A percentile compares a stretch with the other conserved stretches of the same genome.
Conservation (phyloP, 2,113 vertebrate genomes). For the Boleophthalmus pectinirostris region DNA sequence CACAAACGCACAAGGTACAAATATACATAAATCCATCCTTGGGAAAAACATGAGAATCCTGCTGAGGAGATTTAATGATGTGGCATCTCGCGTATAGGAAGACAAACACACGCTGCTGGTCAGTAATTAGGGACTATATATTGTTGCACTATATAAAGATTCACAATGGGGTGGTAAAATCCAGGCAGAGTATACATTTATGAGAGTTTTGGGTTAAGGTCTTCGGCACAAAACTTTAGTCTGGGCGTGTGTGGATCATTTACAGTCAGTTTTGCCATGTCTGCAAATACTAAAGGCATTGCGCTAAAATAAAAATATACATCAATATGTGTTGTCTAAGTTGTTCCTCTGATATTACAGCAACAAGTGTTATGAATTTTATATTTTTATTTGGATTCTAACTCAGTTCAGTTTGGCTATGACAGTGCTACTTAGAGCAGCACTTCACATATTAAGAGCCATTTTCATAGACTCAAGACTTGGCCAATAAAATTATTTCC, state of each 20-base stretch:
- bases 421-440: neutral
- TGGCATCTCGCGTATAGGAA: conserved; percentile 7
- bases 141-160: conserved; percentile 14
- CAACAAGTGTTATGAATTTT: no score
- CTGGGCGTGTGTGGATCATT: neutral
- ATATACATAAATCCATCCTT: conserved; percentile 29
- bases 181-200: conserved; percentile 12
- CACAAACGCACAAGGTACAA: conserved; percentile 17
- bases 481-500: no score
- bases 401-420: no score
- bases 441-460: neutral
- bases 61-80: conserved; percentile 15
- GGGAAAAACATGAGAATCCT: conserved; percentile 14
- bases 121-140: conserved; percentile 10
- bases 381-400: no score
- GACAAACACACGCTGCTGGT: conserved; percentile 7
- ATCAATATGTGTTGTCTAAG: no score
- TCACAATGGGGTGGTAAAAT: conserved; percentile 18
- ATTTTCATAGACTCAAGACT: neutral
- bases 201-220: neutral
- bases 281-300: neutral
- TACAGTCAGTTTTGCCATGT: neutral
- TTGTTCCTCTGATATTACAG: no score
- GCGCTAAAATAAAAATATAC: no score
- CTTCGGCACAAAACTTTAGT: neutral